These are phyloP conservation scores for Drosophila longiperda DNA, from an alignment of 2,888 invertebrate genomes.

Conservation along the genomic window DNA sequence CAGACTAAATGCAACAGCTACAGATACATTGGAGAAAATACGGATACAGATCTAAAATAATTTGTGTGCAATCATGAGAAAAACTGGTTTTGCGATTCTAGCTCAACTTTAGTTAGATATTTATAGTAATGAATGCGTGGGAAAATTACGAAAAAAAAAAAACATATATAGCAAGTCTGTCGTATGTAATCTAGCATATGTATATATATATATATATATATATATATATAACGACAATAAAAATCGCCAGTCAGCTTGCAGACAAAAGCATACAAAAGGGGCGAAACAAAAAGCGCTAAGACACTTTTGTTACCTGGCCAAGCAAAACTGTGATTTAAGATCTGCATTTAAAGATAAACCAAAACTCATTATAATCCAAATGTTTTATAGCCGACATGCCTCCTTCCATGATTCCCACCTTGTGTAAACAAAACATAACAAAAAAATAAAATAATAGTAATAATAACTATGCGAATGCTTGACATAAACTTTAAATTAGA, in stretches of 20 bases:
- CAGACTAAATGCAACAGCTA: slow-evolving; percentile 2
- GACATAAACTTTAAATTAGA: slow-evolving; percentile 51
- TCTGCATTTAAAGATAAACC: slow-evolving; percentile 72
- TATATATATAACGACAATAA: slow-evolving; percentile 10
- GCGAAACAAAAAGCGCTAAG: slow-evolving; percentile 12
- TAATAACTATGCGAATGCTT: slow-evolving; percentile 39
- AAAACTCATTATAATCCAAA: slow-evolving; percentile 75
- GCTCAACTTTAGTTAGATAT: slow-evolving; percentile 59
- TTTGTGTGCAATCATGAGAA: slow-evolving; percentile 42
- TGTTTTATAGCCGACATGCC: slow-evolving; percentile 61
- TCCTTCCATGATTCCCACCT: not conserved
- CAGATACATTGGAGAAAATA: slow-evolving; percentile 17
- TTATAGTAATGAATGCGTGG: slow-evolving; percentile 73
- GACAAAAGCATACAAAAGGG: slow-evolving; percentile 28
- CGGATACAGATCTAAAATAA: slow-evolving; percentile 32
- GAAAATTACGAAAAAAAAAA: slow-evolving; percentile 49
- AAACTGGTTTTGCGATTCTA: slow-evolving; percentile 58
- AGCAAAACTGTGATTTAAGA: slow-evolving; percentile 54
- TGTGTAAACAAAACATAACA: slow-evolving; percentile 6
- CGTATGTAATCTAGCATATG: not conserved
- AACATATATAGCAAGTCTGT: slow-evolving; percentile 27
- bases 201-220: not conserved
- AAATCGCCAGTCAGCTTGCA: slow-evolving; percentile 57
- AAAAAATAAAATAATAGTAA: not conserved
- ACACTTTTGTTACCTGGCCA: slow-evolving; percentile 29